phyloP scores from a whole-genome alignment of 2,888 invertebrate species.

The Xestia xanthographa region DNA sequence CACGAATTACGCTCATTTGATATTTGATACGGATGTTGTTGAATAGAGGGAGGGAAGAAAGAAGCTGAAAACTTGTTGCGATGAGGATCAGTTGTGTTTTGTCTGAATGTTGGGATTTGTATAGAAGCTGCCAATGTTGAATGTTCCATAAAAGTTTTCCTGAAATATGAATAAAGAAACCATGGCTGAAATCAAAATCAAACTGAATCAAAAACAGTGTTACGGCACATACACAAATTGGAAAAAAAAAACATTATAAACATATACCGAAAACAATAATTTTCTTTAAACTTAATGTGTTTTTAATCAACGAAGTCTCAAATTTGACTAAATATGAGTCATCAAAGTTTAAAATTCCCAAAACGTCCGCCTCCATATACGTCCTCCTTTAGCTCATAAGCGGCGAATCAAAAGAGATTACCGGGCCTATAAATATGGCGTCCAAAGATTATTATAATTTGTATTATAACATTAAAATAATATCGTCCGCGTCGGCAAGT shows the following conservation, averaged over 20 bases:
- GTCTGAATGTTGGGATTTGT: not conserved
- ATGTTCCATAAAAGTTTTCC: not conserved
- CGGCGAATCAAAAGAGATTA: constrained; percentile 89
- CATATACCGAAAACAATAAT: not conserved
- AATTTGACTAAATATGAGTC: not conserved
- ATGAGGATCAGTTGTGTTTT: not conserved
- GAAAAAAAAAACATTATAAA: no score
- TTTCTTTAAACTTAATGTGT: not conserved
- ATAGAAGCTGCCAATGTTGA: no score
- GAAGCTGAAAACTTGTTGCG: not conserved
- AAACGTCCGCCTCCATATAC: constrained; percentile 39
- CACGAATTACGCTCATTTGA: constrained; percentile 39
- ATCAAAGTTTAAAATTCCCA: not conserved
- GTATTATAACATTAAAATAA: constrained; percentile 89
- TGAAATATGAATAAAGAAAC: not conserved
- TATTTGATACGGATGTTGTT: constrained; percentile 49
- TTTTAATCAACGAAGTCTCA: not conserved
- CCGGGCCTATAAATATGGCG: constrained; percentile 86
- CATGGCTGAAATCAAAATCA: not conserved
- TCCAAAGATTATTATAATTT: constrained; percentile 88
- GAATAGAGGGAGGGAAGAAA: not conserved
- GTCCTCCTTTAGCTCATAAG: constrained; percentile 73
- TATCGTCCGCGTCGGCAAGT: constrained; percentile 82
- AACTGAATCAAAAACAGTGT: not conserved
- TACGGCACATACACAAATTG: not conserved